Percentiles rank a stretch among this genome's conserved stretches.
Conservation (phyloP, 2,888 invertebrate species). For the Drosophila mulleri region DNA sequence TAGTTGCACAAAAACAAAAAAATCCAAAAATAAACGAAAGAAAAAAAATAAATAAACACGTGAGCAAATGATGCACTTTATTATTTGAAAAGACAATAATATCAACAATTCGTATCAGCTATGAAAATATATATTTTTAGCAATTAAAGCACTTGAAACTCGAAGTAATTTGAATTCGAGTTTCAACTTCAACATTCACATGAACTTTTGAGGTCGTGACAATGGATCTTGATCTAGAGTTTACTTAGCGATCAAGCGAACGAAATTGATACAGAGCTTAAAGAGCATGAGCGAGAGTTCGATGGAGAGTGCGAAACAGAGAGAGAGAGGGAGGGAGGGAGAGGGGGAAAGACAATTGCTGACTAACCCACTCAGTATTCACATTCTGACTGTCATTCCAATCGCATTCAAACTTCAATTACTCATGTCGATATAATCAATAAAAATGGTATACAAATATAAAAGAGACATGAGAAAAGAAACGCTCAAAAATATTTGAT, state of each 20-base stretch:
- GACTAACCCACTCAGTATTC: constrained; percentile 57
- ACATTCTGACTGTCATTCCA: constrained; percentile 65
- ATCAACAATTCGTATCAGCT: constrained; percentile 18
- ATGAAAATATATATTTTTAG: constrained; percentile 6
- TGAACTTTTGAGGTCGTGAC: constrained; percentile 71
- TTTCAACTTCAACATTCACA: constrained; percentile 38
- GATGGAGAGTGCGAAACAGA: neutral
- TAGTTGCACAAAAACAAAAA: constrained; percentile 6
- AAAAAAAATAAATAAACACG: neutral
- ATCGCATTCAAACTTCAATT: constrained; percentile 64
- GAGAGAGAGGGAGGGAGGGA: neutral
- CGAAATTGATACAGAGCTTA: constrained; percentile 38
- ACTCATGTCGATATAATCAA: constrained; percentile 70
- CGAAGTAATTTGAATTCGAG: constrained; percentile 18
- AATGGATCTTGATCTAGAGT: constrained; percentile 63
- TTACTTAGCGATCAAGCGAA: constrained; percentile 31
- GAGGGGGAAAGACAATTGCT: constrained; percentile 28
- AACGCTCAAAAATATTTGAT: constrained; percentile 28
- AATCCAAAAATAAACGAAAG: neutral
- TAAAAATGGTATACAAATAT: constrained; percentile 48
- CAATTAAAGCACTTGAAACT: constrained; percentile 22
- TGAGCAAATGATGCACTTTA: constrained; percentile 24
- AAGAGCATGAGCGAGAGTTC: constrained; percentile 8
- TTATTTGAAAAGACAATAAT: constrained; percentile 39
- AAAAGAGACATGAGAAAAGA: constrained; percentile 5